phyloP scores from a whole-genome alignment of 2,888 invertebrate genomes.

The Uloborus plumipes region DNA sequence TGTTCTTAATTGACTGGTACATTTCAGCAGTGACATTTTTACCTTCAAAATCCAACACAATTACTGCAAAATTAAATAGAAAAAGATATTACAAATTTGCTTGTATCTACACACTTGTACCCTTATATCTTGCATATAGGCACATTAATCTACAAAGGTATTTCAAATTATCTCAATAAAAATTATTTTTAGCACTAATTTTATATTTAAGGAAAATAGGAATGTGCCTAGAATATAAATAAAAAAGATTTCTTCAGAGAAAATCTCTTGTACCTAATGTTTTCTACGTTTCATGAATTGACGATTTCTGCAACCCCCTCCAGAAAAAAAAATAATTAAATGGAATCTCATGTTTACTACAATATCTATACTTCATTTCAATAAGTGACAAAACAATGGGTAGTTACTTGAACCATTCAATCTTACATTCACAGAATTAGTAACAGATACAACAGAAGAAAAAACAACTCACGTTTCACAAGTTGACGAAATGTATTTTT shows the following conservation, averaged over 20 bases:
- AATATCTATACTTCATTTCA: too few relatives aligned
- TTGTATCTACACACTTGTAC: too few relatives aligned
- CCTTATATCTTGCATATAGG: too few relatives aligned
- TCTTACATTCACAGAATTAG: neutral
- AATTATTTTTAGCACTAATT: too few relatives aligned
- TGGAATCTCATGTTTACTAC: too few relatives aligned
- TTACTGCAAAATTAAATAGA: conserved; percentile 31
- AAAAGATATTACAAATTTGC: neutral
- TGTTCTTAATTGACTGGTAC: conserved; percentile 29
- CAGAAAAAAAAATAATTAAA: too few relatives aligned
- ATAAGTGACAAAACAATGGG: neutral
- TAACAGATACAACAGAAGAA: neutral
- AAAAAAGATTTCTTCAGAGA: too few relatives aligned
- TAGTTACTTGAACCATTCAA: neutral
- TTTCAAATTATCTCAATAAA: too few relatives aligned
- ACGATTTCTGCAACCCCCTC: neutral
- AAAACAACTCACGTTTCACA: conserved; percentile 50
- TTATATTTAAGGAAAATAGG: too few relatives aligned
- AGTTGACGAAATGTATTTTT: conserved; percentile 41
- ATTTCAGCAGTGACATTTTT: conserved; percentile 39
- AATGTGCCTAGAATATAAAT: too few relatives aligned
- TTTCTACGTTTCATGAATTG: neutral
- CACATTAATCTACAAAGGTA: too few relatives aligned
- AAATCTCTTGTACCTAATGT: too few relatives aligned
- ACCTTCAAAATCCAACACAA: conserved; percentile 53